Conservation (phyloP, 2,888 invertebrate species). For the Papilio gigon region DNA sequence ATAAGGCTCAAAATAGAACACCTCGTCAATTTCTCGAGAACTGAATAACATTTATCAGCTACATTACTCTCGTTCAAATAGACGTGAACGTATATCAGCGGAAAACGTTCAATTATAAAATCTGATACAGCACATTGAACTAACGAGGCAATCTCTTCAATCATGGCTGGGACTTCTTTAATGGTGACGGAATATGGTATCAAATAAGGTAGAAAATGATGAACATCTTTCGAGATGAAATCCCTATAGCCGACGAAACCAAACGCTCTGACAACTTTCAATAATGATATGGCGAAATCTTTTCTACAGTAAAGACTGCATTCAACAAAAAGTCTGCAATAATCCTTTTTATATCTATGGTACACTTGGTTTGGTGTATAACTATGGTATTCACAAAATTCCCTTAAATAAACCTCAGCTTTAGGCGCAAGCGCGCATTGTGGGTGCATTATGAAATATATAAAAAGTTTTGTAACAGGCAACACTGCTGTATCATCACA, state of each 20-base stretch:
- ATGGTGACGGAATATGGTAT: slow-evolving; percentile 82
- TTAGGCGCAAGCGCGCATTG: slow-evolving; percentile 81
- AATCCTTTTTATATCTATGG: slow-evolving; percentile 84
- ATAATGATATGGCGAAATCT: slow-evolving; percentile 82
- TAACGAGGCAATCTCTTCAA: slow-evolving; percentile 84
- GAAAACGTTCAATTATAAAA: slow-evolving; percentile 85
- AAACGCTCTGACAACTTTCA: slow-evolving; percentile 85
- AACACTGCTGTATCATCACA: slow-evolving; percentile 67
- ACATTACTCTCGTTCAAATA: slow-evolving; percentile 84
- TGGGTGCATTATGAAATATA: slow-evolving; percentile 85
- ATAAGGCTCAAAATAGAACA: slow-evolving; percentile 82
- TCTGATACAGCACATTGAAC: slow-evolving; percentile 83
- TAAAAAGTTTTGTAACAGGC: slow-evolving; percentile 77
- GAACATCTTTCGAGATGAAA: slow-evolving; percentile 86
- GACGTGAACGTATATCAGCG: slow-evolving; percentile 87
- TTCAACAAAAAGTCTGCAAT: slow-evolving; percentile 83
- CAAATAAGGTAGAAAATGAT: slow-evolving; percentile 85
- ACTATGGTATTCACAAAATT: slow-evolving; percentile 81
- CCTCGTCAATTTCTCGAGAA: slow-evolving; percentile 84
- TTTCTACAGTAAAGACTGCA: slow-evolving; percentile 82
- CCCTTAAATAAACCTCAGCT: slow-evolving; percentile 81
- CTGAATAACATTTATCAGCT: slow-evolving; percentile 83
- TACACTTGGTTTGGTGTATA: slow-evolving; percentile 83
- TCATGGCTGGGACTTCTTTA: slow-evolving; percentile 82
- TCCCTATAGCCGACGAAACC: slow-evolving; percentile 87